Evolutionary conservation across 2,113 vertebrate species (phyloP).

Genomic region (Leptosomus discolor): DNA sequence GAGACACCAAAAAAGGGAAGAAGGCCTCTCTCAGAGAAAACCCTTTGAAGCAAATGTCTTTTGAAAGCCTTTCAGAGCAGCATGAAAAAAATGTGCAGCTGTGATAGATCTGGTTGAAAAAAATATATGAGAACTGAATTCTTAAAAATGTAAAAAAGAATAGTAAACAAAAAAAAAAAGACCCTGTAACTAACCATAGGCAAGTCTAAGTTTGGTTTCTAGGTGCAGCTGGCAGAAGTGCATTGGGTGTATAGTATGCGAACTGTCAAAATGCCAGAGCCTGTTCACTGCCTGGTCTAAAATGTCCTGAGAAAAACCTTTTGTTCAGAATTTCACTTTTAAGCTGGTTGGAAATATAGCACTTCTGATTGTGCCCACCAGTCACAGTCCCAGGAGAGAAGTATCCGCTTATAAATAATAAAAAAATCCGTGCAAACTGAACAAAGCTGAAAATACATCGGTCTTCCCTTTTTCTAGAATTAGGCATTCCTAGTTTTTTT

Average conservation of each 20-base stretch:
- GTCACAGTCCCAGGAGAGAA: not conserved
- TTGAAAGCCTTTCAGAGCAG: slow-evolving; percentile 11
- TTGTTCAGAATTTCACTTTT: not conserved
- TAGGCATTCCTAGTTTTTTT: not conserved
- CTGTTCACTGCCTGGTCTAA: not conserved
- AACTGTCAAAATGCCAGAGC: not conserved
- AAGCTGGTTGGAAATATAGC: not conserved
- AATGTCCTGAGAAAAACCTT: not conserved
- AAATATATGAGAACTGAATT: not conserved
- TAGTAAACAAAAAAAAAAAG: not conserved
- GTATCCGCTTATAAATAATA: not conserved
- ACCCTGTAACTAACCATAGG: not conserved
- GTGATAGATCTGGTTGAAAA: not conserved
- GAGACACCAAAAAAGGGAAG: not conserved
- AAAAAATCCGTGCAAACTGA: not conserved
- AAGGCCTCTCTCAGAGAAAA: not conserved
- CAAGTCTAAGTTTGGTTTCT: not conserved
- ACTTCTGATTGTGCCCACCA: not conserved
- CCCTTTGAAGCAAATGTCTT: not conserved
- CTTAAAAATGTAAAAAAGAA: not conserved
- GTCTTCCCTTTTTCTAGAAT: not conserved
- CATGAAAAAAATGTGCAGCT: not conserved
- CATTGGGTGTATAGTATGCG: not conserved
- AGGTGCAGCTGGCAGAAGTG: not conserved
- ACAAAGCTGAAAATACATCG: not conserved